phyloP scores from a whole-genome alignment of 2,888 invertebrate species.

The Meteorus colon region DNA sequence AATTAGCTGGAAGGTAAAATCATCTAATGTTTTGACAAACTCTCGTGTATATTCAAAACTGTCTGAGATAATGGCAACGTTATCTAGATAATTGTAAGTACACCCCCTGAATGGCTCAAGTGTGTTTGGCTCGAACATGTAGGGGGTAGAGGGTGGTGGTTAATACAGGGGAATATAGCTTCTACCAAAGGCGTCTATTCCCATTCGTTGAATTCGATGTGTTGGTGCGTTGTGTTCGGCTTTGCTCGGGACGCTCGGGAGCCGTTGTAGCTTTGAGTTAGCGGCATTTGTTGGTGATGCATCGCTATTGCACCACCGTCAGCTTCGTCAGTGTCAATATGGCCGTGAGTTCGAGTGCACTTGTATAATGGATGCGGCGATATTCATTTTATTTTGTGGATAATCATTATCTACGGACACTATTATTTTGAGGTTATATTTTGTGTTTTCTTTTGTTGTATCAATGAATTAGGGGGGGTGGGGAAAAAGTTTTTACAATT shows the following conservation, averaged over 20 bases:
- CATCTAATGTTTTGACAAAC: slow-evolving; percentile 6
- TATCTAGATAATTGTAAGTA: slow-evolving; percentile 25
- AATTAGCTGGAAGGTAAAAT: slow-evolving; percentile 34
- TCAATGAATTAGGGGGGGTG: background rate
- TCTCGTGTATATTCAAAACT: no score
- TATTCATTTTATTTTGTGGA: background rate
- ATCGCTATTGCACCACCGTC: slow-evolving; percentile 3
- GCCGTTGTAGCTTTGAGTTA: background rate
- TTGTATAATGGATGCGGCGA: slow-evolving; percentile 45
- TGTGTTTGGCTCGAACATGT: background rate
- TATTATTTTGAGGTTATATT: background rate
- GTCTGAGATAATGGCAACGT: background rate
- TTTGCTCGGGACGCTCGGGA: background rate
- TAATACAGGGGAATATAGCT: background rate
- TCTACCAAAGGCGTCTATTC: background rate
- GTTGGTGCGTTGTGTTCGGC: background rate
- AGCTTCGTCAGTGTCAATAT: slow-evolving; percentile 50
- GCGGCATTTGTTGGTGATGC: background rate
- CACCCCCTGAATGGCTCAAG: background rate
- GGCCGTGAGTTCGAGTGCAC: slow-evolving; percentile 47
- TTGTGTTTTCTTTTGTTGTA: background rate
- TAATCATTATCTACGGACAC: no score
- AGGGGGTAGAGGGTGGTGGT: slow-evolving; percentile 2
- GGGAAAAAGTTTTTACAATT: background rate
- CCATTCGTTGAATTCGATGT: background rate